phyloP scores from a whole-genome alignment of 2,888 invertebrate genomes.

The Ceramica pisi region DNA sequence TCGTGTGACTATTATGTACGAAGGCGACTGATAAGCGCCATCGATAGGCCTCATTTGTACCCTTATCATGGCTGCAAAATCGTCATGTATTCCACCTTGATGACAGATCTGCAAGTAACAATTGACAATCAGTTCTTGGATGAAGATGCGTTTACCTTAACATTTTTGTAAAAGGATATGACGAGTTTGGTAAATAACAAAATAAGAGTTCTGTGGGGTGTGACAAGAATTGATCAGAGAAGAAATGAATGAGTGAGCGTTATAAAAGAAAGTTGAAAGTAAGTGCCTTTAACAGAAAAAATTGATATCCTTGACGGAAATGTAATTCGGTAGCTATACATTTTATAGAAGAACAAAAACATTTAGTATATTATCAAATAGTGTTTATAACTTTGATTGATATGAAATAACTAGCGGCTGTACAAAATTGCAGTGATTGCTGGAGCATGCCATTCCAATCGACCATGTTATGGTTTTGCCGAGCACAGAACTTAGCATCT shows the following conservation, averaged over 20 bases:
- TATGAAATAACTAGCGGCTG: no score
- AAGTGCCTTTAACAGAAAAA: not conserved
- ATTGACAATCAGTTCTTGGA: constrained; percentile 28
- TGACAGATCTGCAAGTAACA: constrained; percentile 42
- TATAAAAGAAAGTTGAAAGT: constrained; percentile 11
- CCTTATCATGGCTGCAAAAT: constrained; percentile 34
- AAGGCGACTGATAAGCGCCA: constrained; percentile 59
- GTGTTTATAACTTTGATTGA: no score
- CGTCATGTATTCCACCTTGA: constrained; percentile 45
- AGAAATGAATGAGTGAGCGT: not conserved
- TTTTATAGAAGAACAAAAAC: no score
- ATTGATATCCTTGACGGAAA: not conserved
- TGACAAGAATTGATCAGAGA: constrained; percentile 13
- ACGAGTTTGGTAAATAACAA: not conserved
- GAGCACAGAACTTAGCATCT: not conserved
- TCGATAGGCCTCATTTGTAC: constrained; percentile 51
- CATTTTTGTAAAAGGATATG: constrained; percentile 13
- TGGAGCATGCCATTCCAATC: not conserved
- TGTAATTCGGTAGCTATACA: not conserved
- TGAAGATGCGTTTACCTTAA: constrained; percentile 7
- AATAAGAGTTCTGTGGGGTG: not conserved
- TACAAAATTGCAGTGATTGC: no score
- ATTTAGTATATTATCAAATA: no score
- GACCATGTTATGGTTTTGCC: not conserved
- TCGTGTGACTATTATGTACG: constrained; percentile 61